A percentile compares a stretch with the other conserved stretches of the same genome.
These are phyloP conservation scores for Drosophila lutescens DNA, from an alignment of 2,888 invertebrate genomes.

Conservation along the genomic window DNA sequence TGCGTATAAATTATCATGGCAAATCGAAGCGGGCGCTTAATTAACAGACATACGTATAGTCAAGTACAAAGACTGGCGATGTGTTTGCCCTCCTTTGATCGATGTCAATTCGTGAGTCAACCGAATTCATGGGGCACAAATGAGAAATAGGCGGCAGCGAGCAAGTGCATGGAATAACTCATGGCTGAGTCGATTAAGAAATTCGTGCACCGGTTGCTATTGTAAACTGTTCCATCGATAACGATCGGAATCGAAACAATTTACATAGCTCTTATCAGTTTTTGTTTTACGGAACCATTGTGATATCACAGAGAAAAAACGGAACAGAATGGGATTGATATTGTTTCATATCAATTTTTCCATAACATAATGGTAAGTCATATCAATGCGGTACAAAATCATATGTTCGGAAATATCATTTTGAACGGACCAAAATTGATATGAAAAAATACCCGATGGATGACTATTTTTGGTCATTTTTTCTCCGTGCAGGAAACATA, in stretches of 20 bases:
- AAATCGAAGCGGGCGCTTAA: conserved; percentile 72
- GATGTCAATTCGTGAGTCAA: conserved; percentile 73
- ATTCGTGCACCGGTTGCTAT: conserved; percentile 3
- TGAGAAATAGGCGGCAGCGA: neutral
- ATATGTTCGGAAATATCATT: too few species aligned
- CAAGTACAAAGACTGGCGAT: conserved; percentile 51
- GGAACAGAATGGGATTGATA: too few species aligned
- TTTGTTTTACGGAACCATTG: neutral
- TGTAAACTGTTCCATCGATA: conserved; percentile 5
- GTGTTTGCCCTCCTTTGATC: conserved; percentile 60
- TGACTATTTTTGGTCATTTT: too few species aligned
- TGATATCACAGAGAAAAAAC: too few species aligned
- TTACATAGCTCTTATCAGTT: neutral
- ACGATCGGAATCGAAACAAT: neutral
- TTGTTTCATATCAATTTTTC: too few species aligned
- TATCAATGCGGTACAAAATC: too few species aligned
- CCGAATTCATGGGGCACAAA: conserved; percentile 22
- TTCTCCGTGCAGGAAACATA: too few species aligned
- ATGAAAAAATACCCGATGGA: too few species aligned
- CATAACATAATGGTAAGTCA: too few species aligned
- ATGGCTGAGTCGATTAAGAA: conserved; percentile 6
- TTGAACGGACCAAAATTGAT: too few species aligned
- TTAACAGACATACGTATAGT: conserved; percentile 55
- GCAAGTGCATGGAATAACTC: conserved; percentile 25
- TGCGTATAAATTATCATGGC: conserved; percentile 64